A percentile compares a stretch with the other conserved stretches of the same genome.
Conservation (phyloP, 2,113 vertebrate species). For the Bubo scandiacus region DNA sequence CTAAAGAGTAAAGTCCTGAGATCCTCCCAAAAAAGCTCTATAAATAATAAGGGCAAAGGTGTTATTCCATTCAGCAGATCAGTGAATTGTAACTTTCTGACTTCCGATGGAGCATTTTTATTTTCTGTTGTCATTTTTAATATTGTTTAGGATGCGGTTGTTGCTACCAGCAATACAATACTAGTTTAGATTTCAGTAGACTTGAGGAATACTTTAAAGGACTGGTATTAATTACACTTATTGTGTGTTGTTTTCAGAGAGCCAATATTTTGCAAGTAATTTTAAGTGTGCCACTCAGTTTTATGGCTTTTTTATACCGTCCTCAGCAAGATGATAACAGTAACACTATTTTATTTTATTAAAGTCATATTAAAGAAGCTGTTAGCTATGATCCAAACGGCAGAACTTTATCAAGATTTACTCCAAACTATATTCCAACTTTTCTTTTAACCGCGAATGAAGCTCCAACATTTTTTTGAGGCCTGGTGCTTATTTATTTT, state of each 20-base stretch:
- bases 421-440: background rate
- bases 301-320: background rate
- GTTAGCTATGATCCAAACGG: background rate
- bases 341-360: background rate
- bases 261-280: background rate
- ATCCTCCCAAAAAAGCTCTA: background rate
- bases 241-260: slow-evolving; percentile 5
- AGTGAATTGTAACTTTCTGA: background rate
- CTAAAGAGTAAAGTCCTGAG: slow-evolving; percentile 49
- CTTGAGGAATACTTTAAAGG: background rate
- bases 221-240: slow-evolving; percentile 41
- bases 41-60: slow-evolving; percentile 46
- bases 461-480: background rate
- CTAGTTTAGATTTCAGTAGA: background rate
- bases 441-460: background rate
- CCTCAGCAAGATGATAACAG: background rate
- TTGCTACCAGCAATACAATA: background rate
- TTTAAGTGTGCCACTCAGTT: background rate
- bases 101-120: background rate
- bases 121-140: background rate
- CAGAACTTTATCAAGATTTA: background rate
- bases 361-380: background rate
- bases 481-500: background rate
- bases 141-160: background rate
- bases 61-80: background rate